Percentiles rank a stretch among this genome's conserved stretches.
phyloP scores from a whole-genome alignment of 2,113 vertebrate species.

The Numenius arquata region DNA sequence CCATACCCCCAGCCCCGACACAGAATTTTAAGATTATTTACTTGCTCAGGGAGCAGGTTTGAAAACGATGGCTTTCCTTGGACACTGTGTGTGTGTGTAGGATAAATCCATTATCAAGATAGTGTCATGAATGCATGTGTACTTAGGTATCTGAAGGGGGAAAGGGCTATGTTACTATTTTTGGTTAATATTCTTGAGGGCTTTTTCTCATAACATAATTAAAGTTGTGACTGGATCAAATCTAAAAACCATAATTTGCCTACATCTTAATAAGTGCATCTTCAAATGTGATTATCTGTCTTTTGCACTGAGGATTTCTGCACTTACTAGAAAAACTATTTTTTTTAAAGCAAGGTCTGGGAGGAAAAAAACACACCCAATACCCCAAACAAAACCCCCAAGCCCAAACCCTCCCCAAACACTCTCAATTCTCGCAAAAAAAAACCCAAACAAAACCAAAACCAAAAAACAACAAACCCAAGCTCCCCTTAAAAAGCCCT shows the following conservation, averaged over 20 bases:
- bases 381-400: background rate
- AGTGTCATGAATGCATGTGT: background rate
- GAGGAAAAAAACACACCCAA: no score
- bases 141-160: background rate
- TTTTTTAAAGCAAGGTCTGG: background rate
- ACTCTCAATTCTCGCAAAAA: background rate
- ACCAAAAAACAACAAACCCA: no score
- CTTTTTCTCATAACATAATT: background rate
- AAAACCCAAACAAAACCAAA: background rate
- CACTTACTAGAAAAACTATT: background rate
- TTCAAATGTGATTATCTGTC: background rate
- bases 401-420: background rate
- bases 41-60: background rate
- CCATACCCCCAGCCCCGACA: rapidly evolving
- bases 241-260: background rate
- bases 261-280: background rate
- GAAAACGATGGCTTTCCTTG: background rate
- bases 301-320: background rate
- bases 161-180: background rate
- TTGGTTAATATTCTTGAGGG: background rate
- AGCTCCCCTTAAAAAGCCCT: background rate
- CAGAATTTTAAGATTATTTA: background rate
- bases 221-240: background rate
- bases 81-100: background rate
- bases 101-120: background rate